Evolutionary conservation across 2,797 vertebrate species (phyloP).

Genomic region (Silurus lanzhouensis): DNA sequence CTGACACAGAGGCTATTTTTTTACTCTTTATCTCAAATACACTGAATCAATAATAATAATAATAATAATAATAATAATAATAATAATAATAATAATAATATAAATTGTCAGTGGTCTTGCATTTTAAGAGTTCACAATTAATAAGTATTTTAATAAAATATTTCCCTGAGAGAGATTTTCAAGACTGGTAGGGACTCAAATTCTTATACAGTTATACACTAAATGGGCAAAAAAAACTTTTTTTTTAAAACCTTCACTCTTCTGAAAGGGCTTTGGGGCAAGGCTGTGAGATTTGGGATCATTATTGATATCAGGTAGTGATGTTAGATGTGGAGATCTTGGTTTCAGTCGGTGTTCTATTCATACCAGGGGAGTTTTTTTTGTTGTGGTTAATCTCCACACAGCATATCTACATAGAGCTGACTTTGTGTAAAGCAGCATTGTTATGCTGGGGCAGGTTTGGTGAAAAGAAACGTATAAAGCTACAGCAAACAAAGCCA

Average conservation of each 20-base stretch:
- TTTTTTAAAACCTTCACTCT: too few species aligned
- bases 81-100: too few species aligned
- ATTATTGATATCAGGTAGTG: neutral
- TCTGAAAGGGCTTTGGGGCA: too few species aligned
- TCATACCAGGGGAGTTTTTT: neutral
- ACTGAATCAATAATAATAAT: neutral
- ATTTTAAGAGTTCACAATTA: too few species aligned
- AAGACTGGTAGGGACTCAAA: too few species aligned
- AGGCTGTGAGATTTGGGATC: neutral
- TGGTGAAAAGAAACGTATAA: neutral
- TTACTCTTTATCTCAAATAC: neutral
- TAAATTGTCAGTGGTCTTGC: too few species aligned
- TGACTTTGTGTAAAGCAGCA: neutral
- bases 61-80: too few species aligned
- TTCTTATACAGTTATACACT: neutral
- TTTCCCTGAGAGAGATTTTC: neutral
- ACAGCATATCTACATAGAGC: neutral
- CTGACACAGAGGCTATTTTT: neutral
- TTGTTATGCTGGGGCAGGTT: neutral
- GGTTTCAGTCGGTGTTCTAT: neutral
- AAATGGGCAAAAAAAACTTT: neutral
- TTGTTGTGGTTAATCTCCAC: neutral
- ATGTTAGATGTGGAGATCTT: neutral
- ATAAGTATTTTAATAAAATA: neutral
- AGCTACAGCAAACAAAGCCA: neutral